Evolutionary conservation across 2,797 vertebrate species (phyloP).

Genomic region (Sebastes baramenuke): DNA sequence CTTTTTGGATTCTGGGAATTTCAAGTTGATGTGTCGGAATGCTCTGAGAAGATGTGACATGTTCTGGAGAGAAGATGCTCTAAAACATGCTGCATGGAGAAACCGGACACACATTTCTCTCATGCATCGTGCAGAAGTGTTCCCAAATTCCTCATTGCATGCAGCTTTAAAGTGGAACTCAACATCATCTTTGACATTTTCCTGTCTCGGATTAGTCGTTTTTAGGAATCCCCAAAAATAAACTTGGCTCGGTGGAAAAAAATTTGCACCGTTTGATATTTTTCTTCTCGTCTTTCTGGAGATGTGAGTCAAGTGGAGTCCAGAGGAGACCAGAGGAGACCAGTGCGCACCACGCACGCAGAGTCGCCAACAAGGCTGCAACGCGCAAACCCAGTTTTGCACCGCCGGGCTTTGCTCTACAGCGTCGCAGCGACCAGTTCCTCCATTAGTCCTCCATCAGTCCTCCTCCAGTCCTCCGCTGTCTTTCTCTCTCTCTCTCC

Average conservation of each 20-base stretch:
- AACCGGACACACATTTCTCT: constrained; percentile 27
- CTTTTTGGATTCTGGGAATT: constrained; percentile 51
- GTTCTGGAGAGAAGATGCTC: constrained; percentile 1
- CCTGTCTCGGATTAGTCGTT: neutral
- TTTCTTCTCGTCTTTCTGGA: constrained; percentile 23
- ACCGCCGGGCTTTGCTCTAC: constrained; percentile 42
- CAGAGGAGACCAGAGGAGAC: constrained; percentile 24
- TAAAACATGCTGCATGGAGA: neutral
- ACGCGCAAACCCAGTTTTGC: constrained; percentile 51
- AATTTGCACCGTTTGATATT: constrained; percentile 9
- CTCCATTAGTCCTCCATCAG: neutral
- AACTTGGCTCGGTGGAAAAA: constrained; percentile 33
- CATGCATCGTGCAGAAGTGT: constrained; percentile 10
- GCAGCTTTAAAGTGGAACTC: constrained; percentile 52
- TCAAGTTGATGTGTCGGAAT: constrained; percentile 33
- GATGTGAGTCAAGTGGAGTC: constrained; percentile 68
- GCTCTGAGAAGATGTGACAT: constrained; percentile 33
- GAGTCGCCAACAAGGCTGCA: constrained; percentile 67
- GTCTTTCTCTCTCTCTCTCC: constrained; percentile 1
- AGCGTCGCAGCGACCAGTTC: constrained; percentile 36
- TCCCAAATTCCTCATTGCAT: constrained; percentile 57
- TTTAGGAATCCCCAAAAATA: neutral
- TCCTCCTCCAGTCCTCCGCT: neutral
- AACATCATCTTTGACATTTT: constrained; percentile 14
- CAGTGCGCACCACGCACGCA: constrained; percentile 57